Evolutionary conservation across 2,113 vertebrate species (phyloP).

Genomic region (Diglossa brunneiventris): DNA sequence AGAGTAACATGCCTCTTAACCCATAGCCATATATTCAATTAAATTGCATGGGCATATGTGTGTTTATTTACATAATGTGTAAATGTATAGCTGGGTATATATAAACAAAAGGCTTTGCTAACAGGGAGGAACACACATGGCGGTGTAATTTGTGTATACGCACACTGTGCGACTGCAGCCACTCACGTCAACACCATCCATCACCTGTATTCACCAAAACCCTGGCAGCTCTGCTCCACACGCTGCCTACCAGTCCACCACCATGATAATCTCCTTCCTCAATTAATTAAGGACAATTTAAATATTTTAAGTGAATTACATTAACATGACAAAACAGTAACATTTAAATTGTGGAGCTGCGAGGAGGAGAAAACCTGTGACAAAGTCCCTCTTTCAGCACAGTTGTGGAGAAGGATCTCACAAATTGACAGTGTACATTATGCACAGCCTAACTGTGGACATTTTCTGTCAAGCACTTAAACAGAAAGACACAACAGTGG

Average conservation of each 20-base stretch:
- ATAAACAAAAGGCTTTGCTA: constrained; percentile 67
- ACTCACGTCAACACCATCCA: constrained; percentile 63
- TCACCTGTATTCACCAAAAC: constrained; percentile 63
- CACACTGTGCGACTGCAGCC: constrained; percentile 50
- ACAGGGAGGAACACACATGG: constrained; percentile 66
- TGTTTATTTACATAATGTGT: constrained; percentile 69
- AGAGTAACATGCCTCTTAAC: constrained; percentile 64
- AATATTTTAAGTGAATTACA: constrained; percentile 55
- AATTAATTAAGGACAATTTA: constrained; percentile 61
- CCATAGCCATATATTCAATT: constrained; percentile 62
- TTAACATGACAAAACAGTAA: constrained; percentile 56
- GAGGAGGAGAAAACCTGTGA: constrained; percentile 23
- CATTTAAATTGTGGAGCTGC: background rate
- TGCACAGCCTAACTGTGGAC: constrained; percentile 45
- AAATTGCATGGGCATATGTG: constrained; percentile 66
- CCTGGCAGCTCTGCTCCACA: background rate
- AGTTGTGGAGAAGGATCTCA: background rate
- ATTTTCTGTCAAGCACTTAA: constrained; percentile 54
- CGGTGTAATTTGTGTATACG: constrained; percentile 54
- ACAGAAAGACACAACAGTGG: constrained; percentile 48
- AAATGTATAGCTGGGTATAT: constrained; percentile 68
- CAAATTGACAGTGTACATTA: constrained; percentile 29
- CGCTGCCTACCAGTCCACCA: background rate
- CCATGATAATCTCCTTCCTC: constrained; percentile 7
- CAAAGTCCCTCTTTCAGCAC: constrained; percentile 30